Evolutionary conservation across 2,113 vertebrate species (phyloP).

Genomic region (Danio rerio): DNA sequence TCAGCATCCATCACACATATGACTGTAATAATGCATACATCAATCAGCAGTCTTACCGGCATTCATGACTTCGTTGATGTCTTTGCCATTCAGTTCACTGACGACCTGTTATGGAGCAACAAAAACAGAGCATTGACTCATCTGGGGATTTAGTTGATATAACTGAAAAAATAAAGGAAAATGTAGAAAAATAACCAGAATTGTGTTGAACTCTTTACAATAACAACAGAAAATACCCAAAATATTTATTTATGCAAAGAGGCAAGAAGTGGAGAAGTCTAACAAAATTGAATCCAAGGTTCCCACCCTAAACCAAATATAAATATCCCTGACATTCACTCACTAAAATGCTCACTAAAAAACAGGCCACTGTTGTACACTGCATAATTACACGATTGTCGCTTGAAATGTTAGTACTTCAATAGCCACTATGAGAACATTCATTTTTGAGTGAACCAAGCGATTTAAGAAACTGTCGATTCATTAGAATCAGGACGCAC

Average conservation of each 20-base stretch:
- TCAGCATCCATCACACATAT: not conserved
- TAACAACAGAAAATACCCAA: not conserved
- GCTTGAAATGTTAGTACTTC: no score
- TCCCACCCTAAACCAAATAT: no score
- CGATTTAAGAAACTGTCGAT: no score
- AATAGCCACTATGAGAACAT: no score
- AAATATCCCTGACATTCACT: no score
- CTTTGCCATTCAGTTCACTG: constrained; percentile 80
- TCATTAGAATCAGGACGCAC: constrained; percentile 51
- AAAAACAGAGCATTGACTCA: not conserved
- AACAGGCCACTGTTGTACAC: no score
- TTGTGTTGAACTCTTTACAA: not conserved
- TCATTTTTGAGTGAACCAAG: no score
- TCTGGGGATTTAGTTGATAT: not conserved
- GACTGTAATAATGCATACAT: not conserved
- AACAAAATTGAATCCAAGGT: no score
- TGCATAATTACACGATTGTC: no score
- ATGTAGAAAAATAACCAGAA: not conserved
- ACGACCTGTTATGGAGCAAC: constrained; percentile 70
- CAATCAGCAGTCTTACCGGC: constrained; percentile 62
- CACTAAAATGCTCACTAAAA: no score
- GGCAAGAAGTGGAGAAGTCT: no score
- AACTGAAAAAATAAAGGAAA: not conserved
- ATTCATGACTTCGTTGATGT: constrained; percentile 72
- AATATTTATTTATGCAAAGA: not conserved